Percentiles rank a stretch among this genome's conserved stretches.
These are phyloP conservation scores for Dendrolimus kikuchii DNA, from an alignment of 1,140 invertebrate genomes.

Conservation along the genomic window DNA sequence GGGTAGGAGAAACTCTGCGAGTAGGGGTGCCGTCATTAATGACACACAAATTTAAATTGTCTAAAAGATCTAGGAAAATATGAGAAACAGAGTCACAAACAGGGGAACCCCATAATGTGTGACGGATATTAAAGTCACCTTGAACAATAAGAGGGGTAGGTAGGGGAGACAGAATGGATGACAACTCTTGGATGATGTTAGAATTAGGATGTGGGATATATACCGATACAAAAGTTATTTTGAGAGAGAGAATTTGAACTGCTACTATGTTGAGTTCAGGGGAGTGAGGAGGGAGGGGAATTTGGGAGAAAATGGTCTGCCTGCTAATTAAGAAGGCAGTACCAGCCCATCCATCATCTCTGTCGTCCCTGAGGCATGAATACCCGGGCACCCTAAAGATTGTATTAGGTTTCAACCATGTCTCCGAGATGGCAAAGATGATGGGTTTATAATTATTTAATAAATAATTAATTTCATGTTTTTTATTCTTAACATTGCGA, in stretches of 20 bases:
- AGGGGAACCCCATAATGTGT: conserved; percentile 7
- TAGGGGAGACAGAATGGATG: conserved; percentile 1
- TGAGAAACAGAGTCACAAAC: conserved; percentile 4
- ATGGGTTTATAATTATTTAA: conserved; percentile 4
- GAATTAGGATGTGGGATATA: conserved; percentile 1
- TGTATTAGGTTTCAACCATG: neutral
- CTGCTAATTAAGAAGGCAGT: neutral
- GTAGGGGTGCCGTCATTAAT: conserved; percentile 8
- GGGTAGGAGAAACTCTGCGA: neutral
- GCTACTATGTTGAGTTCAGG: neutral
- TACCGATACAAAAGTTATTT: neutral
- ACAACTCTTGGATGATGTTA: neutral
- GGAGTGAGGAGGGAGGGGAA: neutral
- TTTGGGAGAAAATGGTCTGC: no score
- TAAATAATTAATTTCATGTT: conserved; percentile 3
- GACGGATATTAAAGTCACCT: conserved; percentile 7
- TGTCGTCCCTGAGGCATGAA: conserved; percentile 1
- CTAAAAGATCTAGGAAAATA: conserved; percentile 6
- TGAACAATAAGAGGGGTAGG: conserved; percentile 5
- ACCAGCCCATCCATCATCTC: neutral
- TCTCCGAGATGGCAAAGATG: conserved; percentile 1
- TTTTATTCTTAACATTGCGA: conserved; percentile 2
- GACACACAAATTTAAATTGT: conserved; percentile 9
- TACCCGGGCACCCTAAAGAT: neutral
- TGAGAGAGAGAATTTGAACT: neutral